Evolutionary conservation across 2,888 invertebrate genomes (phyloP).

Genomic region (Mactromeris polynyma): DNA sequence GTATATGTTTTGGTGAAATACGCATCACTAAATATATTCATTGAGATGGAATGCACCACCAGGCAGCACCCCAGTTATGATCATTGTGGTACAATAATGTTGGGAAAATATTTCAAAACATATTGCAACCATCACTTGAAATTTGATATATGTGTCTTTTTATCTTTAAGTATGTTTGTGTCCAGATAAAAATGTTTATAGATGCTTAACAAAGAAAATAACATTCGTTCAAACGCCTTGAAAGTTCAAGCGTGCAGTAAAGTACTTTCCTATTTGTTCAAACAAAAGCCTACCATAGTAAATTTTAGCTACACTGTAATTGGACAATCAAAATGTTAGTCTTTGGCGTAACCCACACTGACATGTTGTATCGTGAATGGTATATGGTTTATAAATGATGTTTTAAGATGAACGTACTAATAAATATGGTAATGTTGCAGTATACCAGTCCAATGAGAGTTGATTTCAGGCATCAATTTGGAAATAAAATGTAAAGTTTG

Average conservation of each 20-base stretch:
- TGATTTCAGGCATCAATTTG: too few relatives aligned
- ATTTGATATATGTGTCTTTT: not conserved
- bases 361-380: not conserved
- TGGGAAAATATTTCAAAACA: not conserved
- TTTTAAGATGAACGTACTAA: not conserved
- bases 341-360: not conserved
- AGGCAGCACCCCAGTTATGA: not conserved
- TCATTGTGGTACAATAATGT: not conserved
- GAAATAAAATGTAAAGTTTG: too few relatives aligned
- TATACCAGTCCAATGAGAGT: not conserved
- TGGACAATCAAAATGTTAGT: not conserved
- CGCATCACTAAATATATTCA: too few relatives aligned
- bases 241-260: not conserved
- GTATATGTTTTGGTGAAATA: too few relatives aligned
- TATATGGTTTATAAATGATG: not conserved
- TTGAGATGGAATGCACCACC: not conserved
- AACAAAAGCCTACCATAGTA: not conserved
- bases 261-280: not conserved
- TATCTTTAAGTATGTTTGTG: not conserved
- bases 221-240: not conserved
- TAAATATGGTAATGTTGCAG: not conserved
- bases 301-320: not conserved
- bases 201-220: not conserved
- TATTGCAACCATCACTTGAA: not conserved
- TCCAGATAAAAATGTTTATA: not conserved